Percentiles rank a stretch among this genome's conserved stretches.
phyloP scores from a whole-genome alignment of 2,888 invertebrate genomes.

The Limnephilus rhombicus region DNA sequence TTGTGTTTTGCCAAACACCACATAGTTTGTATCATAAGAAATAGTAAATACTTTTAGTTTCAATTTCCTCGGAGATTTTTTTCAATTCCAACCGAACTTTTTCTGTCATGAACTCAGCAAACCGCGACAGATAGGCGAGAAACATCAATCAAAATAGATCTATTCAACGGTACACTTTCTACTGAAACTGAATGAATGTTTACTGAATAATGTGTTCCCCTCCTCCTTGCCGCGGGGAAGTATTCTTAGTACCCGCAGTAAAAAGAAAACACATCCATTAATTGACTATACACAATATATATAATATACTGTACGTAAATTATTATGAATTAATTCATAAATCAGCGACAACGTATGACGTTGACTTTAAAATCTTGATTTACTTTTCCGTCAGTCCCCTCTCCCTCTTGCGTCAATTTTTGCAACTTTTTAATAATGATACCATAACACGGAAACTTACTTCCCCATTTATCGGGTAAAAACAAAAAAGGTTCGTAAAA shows the following conservation, averaged over 20 bases:
- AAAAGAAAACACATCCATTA: not conserved
- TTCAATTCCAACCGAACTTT: not conserved
- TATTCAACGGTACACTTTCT: slow-evolving; percentile 4
- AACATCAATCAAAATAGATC: slow-evolving; percentile 9
- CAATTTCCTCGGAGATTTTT: not conserved
- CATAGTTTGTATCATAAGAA: slow-evolving; percentile 12
- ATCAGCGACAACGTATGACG: not conserved
- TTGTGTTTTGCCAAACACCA: slow-evolving; percentile 2
- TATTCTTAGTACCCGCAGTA: not conserved
- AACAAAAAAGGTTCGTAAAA: not conserved
- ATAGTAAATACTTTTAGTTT: not conserved
- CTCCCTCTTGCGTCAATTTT: not conserved
- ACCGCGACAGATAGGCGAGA: slow-evolving; percentile 19
- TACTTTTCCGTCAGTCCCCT: not conserved
- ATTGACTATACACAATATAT: not conserved
- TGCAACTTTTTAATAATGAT: not conserved
- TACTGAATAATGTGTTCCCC: not conserved
- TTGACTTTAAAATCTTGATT: not conserved
- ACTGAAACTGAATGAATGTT: not conserved
- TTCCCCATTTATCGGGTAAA: not conserved
- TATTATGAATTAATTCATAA: not conserved
- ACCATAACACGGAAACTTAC: not conserved
- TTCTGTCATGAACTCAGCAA: not conserved
- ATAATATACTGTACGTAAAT: not conserved
- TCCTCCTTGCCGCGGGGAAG: not conserved